A percentile compares a stretch with the other conserved stretches of the same genome.
These are phyloP conservation scores for Dasysyrphus tricinctus DNA, from an alignment of 2,888 invertebrate genomes.

Conservation along the genomic window DNA sequence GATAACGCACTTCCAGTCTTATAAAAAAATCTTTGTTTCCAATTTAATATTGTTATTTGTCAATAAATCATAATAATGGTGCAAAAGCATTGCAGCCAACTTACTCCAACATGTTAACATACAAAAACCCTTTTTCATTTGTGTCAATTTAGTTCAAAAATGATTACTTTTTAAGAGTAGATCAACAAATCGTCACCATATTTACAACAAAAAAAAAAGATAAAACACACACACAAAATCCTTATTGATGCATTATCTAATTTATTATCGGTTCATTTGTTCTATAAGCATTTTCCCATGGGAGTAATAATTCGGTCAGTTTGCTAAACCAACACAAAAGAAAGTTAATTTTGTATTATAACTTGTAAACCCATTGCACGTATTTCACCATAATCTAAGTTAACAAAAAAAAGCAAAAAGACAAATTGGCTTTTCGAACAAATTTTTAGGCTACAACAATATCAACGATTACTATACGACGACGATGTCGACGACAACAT, in stretches of 20 bases:
- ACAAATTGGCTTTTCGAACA: conserved; percentile 35
- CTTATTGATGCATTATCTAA: conserved; percentile 12
- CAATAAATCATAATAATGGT: no score
- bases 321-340: conserved; percentile 20
- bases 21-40: no score
- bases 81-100: no score
- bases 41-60: no score
- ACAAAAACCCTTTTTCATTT: no score
- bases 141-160: no score
- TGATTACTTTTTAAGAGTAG: no score
- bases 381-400: conserved; percentile 27
- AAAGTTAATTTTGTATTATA: conserved; percentile 13
- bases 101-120: no score
- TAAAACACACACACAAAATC: background rate
- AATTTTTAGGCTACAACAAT: conserved; percentile 12
- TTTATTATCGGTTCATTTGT: conserved; percentile 8
- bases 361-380: conserved; percentile 34
- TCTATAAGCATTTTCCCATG: background rate
- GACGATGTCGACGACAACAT: background rate
- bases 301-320: conserved; percentile 36
- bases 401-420: conserved; percentile 29
- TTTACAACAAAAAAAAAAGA: no score
- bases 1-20: no score
- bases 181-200: no score
- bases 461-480: background rate